Percentiles rank a stretch among this genome's conserved stretches.
phyloP scores from a whole-genome alignment of 2,888 invertebrate species.

The Lycia hirtaria region DNA sequence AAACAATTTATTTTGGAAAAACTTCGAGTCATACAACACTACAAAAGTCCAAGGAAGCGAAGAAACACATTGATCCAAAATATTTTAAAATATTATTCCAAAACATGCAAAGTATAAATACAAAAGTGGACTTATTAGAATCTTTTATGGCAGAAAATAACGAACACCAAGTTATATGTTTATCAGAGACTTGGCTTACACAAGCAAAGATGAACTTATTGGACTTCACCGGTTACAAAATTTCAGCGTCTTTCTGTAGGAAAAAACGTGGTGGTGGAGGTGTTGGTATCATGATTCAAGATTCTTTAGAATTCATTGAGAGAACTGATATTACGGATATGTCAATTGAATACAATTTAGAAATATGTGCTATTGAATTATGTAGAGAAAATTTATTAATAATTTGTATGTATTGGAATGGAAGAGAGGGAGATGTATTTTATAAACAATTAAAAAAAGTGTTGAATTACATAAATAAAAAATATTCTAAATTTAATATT shows the following conservation, averaged over 20 bases:
- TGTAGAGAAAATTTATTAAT: neutral
- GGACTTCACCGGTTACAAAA: neutral
- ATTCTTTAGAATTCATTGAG: neutral
- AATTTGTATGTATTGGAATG: no score
- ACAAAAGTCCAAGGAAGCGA: no score
- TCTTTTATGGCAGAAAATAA: neutral
- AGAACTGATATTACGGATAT: no score
- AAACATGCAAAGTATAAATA: neutral
- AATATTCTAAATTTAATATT: neutral
- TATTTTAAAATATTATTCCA: conserved; percentile 1
- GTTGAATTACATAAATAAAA: neutral
- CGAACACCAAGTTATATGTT: neutral
- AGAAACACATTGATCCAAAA: neutral
- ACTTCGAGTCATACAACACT: no score
- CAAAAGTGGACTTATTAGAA: neutral
- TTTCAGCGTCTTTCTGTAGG: conserved; percentile 1
- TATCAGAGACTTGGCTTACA: conserved; percentile 1
- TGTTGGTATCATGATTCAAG: neutral
- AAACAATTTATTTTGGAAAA: no score
- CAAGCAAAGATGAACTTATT: neutral
- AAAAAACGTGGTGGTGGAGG: neutral
- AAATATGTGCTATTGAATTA: conserved; percentile 1
- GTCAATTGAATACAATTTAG: neutral
- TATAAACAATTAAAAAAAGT: neutral
- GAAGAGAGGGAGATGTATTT: neutral